phyloP scores from a whole-genome alignment of 1,140 invertebrate species.

The Rhopalosiphum maidis region DNA sequence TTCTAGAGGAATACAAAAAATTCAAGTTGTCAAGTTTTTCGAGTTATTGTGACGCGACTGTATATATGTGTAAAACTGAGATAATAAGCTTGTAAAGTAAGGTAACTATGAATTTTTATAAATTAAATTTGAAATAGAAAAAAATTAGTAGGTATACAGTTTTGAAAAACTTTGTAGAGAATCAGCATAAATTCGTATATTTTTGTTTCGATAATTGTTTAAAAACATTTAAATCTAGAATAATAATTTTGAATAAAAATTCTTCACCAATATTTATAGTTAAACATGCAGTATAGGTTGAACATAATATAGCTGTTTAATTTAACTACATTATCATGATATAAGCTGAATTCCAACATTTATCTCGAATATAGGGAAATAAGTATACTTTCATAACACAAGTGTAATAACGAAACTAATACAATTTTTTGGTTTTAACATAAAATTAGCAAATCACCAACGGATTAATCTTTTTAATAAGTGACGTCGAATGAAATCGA shows the following conservation, averaged over 20 bases:
- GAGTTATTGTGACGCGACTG: too few species aligned
- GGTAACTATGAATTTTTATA: neutral
- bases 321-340: too few species aligned
- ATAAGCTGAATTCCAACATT: too few species aligned
- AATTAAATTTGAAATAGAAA: neutral
- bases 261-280: neutral
- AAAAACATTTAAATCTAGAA: neutral
- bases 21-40: too few species aligned
- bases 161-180: neutral
- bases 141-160: neutral
- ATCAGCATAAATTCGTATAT: neutral
- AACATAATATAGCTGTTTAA: too few species aligned
- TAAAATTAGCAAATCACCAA: neutral
- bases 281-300: neutral
- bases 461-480: neutral
- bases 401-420: neutral
- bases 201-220: neutral
- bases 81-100: too few species aligned
- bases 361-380: too few species aligned
- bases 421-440: neutral
- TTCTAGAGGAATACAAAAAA: too few species aligned
- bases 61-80: neutral
- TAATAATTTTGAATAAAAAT: neutral
- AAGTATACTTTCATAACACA: too few species aligned
- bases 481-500: too few species aligned